Percentiles rank a stretch among this genome's conserved stretches.
phyloP scores from a whole-genome alignment of 2,888 invertebrate species.

The Rhagophthalmus giganteus region DNA sequence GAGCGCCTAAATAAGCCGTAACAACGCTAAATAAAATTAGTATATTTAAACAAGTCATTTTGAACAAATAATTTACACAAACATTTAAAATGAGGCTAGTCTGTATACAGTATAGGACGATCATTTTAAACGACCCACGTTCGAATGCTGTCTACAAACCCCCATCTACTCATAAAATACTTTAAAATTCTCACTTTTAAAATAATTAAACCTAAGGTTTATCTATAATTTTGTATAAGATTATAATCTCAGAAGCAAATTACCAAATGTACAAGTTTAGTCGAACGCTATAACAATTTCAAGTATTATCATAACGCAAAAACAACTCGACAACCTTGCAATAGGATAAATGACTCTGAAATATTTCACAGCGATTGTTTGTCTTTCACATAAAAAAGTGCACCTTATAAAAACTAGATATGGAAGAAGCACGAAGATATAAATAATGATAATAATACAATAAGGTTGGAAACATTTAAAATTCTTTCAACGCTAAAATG shows the following conservation, averaged over 20 bases:
- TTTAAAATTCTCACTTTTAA: conserved; percentile 31
- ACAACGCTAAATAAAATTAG: conserved; percentile 23
- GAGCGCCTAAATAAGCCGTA: conserved; percentile 8
- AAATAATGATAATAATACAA: conserved; percentile 3
- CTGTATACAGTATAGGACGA: conserved; percentile 13
- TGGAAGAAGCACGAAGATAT: conserved; percentile 9
- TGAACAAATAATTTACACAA: conserved; percentile 30
- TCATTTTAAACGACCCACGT: conserved; percentile 10
- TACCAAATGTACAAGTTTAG: conserved; percentile 5
- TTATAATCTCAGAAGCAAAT: conserved; percentile 19
- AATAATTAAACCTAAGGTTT: conserved; percentile 28
- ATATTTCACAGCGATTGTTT: conserved; percentile 30
- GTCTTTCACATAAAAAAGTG: conserved; percentile 28
- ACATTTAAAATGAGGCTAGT: too few relatives aligned
- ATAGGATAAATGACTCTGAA: conserved; percentile 18
- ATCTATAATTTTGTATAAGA: conserved; percentile 22
- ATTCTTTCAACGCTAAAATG: conserved; percentile 6
- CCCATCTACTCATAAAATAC: conserved; percentile 22
- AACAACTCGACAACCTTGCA: too few relatives aligned
- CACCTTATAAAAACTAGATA: conserved; percentile 22
- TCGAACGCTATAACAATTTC: background rate
- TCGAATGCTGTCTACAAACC: conserved; percentile 11
- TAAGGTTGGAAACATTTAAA: conserved; percentile 6
- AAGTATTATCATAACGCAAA: conserved; percentile 1
- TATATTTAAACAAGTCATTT: conserved; percentile 31